These are phyloP conservation scores for Dasyprocta punctata DNA, from an alignment of 2,113 vertebrate species.

Conservation along the genomic window DNA sequence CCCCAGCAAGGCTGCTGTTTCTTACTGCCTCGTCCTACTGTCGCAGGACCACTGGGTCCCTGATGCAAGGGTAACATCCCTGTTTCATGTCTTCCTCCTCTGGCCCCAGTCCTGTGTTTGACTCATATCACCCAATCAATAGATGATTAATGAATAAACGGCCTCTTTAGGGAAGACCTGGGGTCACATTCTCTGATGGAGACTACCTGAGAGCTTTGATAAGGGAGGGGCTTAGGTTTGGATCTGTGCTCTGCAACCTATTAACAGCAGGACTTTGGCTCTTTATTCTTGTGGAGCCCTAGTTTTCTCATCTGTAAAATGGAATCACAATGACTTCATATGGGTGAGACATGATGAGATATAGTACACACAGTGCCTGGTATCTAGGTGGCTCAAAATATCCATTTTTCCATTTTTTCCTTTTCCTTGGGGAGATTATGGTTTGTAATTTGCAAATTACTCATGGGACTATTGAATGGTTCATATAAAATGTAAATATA, in stretches of 20 bases:
- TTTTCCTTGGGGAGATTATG: slow-evolving; percentile 1
- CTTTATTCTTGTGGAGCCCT: not conserved
- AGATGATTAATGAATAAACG: not conserved
- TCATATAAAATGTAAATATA: slow-evolving; percentile 26
- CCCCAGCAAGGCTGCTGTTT: not conserved
- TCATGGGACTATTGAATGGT: not conserved
- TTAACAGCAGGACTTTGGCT: not conserved
- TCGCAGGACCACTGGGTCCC: not conserved
- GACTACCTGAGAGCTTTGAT: not conserved
- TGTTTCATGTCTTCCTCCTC: not conserved
- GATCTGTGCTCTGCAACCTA: not conserved
- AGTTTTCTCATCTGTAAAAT: not conserved
- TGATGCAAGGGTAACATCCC: not conserved
- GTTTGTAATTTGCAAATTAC: not conserved
- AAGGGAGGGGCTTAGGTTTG: not conserved
- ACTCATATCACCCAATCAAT: not conserved
- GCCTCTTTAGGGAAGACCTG: not conserved
- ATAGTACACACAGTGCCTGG: not conserved
- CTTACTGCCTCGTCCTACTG: not conserved
- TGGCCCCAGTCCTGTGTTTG: not conserved
- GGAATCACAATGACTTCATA: not conserved
- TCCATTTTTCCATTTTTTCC: not conserved
- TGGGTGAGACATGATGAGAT: not conserved
- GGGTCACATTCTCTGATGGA: not conserved
- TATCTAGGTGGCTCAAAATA: slow-evolving; percentile 21